These are phyloP conservation scores for Mionectes macconnelli DNA, from an alignment of 2,113 vertebrate species.

Conservation along the genomic window DNA sequence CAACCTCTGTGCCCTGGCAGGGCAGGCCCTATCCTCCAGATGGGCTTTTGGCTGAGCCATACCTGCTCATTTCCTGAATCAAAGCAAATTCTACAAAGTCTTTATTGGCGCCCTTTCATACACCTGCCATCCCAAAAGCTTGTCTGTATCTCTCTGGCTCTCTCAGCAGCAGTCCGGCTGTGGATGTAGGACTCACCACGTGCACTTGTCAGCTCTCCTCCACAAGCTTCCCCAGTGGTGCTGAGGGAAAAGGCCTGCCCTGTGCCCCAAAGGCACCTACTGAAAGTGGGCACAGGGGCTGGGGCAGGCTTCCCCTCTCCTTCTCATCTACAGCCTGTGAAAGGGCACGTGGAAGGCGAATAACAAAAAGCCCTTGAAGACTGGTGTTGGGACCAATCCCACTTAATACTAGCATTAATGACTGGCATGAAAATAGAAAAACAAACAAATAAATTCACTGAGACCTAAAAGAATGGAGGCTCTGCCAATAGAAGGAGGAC, in stretches of 20 bases:
- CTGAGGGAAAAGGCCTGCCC: background rate
- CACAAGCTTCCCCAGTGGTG: background rate
- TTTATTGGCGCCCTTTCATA: background rate
- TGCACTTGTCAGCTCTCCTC: background rate
- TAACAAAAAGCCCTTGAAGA: background rate
- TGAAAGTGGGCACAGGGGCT: background rate
- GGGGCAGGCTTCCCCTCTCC: background rate
- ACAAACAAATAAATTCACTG: background rate
- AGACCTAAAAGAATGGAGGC: background rate
- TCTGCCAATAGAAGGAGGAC: background rate
- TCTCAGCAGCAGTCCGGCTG: accelerated
- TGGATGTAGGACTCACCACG: background rate
- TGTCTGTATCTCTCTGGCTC: background rate
- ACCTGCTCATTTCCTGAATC: background rate
- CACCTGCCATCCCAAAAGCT: accelerated
- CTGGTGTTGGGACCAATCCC: background rate
- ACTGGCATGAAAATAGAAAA: background rate
- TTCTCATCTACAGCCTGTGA: background rate
- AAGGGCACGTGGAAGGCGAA: background rate
- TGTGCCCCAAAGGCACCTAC: background rate
- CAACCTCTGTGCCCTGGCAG: background rate
- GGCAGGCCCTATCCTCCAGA: background rate
- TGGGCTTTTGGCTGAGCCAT: background rate
- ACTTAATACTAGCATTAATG: background rate
- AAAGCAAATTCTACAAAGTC: background rate